Conservation (phyloP, 1,140 invertebrate species). For the Solenopsis fugax region DNA sequence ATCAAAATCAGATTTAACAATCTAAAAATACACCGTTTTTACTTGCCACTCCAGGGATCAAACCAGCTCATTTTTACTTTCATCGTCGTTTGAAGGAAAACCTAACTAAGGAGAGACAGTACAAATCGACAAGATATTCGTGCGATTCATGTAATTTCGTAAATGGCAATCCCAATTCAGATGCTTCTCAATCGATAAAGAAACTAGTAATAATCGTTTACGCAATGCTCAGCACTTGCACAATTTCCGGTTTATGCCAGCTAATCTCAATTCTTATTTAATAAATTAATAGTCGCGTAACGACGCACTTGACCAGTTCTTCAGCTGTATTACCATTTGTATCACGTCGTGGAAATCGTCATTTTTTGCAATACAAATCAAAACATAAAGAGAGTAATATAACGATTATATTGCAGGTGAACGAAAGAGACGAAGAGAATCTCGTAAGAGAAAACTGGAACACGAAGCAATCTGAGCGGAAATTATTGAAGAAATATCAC, state of each 20-base stretch:
- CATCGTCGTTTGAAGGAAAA: neutral
- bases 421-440: neutral
- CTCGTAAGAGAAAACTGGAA: neutral
- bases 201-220: neutral
- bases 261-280: neutral
- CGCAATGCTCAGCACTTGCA: neutral
- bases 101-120: neutral
- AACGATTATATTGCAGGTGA: slow-evolving; percentile 16
- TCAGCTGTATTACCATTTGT: neutral
- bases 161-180: neutral
- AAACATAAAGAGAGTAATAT: neutral
- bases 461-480: neutral
- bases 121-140: neutral
- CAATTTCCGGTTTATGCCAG: neutral
- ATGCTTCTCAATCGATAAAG: neutral
- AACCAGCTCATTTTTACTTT: no score
- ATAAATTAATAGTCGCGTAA: slow-evolving; percentile 11
- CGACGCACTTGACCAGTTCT: neutral
- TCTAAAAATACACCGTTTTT: no score
- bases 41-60: no score
- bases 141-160: neutral
- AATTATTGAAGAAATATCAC: neutral
- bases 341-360: neutral
- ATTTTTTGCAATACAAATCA: neutral
- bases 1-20: no score